Percentiles rank a stretch among this genome's conserved stretches.
These are phyloP conservation scores for Pogonophryne albipinna DNA, from an alignment of 2,797 vertebrate genomes.

Conservation along the genomic window DNA sequence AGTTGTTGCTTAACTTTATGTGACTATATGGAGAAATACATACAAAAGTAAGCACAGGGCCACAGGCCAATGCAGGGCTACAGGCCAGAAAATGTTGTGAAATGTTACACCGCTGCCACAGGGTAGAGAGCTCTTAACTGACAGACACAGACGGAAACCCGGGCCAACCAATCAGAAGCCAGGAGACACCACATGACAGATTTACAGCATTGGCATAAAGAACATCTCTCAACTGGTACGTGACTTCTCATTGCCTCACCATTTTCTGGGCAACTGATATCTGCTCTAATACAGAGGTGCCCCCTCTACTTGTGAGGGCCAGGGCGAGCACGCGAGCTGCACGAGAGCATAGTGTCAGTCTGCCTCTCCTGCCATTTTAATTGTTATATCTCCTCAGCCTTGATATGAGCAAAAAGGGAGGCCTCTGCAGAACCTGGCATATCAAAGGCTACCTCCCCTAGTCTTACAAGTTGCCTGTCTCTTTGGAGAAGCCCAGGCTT, in stretches of 20 bases:
- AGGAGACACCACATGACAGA: conserved; percentile 47
- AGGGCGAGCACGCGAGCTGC: conserved; percentile 31
- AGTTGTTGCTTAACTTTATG: conserved; percentile 3
- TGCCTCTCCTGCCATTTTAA: conserved; percentile 79
- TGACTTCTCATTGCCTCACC: conserved; percentile 39
- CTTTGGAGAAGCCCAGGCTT: conserved; percentile 80
- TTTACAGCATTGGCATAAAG: conserved; percentile 54
- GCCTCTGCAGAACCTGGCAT: conserved; percentile 79
- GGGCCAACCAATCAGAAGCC: conserved; percentile 47
- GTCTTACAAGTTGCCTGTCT: conserved; percentile 87
- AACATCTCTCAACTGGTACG: conserved; percentile 33
- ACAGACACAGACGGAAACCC: conserved; percentile 38
- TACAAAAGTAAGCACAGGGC: conserved; percentile 9
- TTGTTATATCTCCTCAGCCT: conserved; percentile 83
- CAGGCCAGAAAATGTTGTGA: conserved; percentile 52
- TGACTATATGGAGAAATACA: background rate
- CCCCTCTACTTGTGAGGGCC: conserved; percentile 28
- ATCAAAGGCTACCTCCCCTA: conserved; percentile 86
- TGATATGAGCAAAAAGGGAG: conserved; percentile 84
- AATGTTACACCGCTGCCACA: conserved; percentile 25
- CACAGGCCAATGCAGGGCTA: background rate
- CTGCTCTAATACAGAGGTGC: conserved; percentile 11
- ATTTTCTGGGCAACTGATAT: conserved; percentile 13
- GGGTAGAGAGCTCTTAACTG: conserved; percentile 3
- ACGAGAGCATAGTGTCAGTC: conserved; percentile 41